Evolutionary conservation across 2,113 vertebrate species (phyloP).

Genomic region (Eupsittula cactorum): DNA sequence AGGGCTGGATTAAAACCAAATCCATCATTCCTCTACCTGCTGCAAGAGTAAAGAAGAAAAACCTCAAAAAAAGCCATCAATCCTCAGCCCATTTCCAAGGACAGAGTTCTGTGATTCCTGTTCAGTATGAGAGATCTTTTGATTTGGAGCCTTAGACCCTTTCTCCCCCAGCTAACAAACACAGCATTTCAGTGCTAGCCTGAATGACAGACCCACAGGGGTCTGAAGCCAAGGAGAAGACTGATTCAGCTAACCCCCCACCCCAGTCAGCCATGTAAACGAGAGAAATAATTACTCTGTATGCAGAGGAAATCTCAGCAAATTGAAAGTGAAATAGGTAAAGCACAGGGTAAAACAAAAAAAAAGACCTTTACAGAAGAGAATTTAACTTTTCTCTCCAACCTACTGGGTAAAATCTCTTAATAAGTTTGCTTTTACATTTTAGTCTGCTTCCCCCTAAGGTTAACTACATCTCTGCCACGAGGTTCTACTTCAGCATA

Average conservation of each 20-base stretch:
- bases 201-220: not conserved
- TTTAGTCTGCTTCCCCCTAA: not conserved
- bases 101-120: not conserved
- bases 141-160: not conserved
- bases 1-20: constrained; percentile 29
- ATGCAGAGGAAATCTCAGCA: not conserved
- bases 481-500: not conserved
- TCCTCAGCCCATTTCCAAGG: not conserved
- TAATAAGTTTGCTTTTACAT: not conserved
- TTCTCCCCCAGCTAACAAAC: not conserved
- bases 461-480: not conserved
- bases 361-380: not conserved
- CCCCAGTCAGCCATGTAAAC: not conserved
- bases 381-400: not conserved
- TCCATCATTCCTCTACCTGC: not conserved
- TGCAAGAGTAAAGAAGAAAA: not conserved
- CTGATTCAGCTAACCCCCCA: not conserved
- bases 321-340: not conserved
- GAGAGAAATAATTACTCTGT: not conserved
- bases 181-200: not conserved
- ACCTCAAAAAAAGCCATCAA: not conserved
- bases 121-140: not conserved
- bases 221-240: not conserved
- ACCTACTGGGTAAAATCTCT: not conserved
- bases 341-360: rapidly evolving